Base-by-base conservation (phyloP, 2,888 invertebrate species). In the Mesoligia furuncula region DNA sequence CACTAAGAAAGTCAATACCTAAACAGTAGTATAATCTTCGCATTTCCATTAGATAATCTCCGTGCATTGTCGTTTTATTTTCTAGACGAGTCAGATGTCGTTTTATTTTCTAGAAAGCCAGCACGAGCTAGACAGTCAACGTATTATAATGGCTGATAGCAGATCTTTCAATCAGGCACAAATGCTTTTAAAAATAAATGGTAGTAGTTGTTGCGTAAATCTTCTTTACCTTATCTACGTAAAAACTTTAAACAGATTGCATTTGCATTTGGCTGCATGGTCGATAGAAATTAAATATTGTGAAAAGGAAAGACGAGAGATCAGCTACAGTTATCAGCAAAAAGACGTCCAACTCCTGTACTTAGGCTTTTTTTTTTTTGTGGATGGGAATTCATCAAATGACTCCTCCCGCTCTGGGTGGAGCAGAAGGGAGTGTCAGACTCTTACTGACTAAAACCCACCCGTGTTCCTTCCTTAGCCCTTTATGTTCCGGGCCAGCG, bases 91-190 rank as follows among this genome's bases (percentile, higher is more conserved):
- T 75, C 39, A 57, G 39, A 45, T 31, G n/a, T 66, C 61, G 45
- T 82, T 77, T 77, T 64, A 75, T 81, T 83, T 77, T 62, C 45
- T n/a, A 83, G 7, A 81, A 62, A 67, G 36, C 51, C 27, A 61
- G 57, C 48, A 20, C 24, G 13, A 13, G 59, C 66, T 54, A 78
- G 79, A 62, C 79, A 79, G 80, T 57, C 73, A 84, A 84, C 57
- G 73, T 79, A 62, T 62, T 79, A 13, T 66, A 73, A 70, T 70
- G 65, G 69, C 15, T 54, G 61, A 79, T 61, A 77, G 51, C 0
- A 15, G 3, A 73, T 70, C 65, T 79, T 57, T 69, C 59, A 27
- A 81, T 31, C 39, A 17, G 39, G n/a, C n/a, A 57, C 69, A 48
- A 31, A 61, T 3, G 59, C 5, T 39, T 78, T 73, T 24, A 24